Evolutionary conservation across 2,797 vertebrate species (phyloP).

Genomic region (Darevskia mixta): DNA sequence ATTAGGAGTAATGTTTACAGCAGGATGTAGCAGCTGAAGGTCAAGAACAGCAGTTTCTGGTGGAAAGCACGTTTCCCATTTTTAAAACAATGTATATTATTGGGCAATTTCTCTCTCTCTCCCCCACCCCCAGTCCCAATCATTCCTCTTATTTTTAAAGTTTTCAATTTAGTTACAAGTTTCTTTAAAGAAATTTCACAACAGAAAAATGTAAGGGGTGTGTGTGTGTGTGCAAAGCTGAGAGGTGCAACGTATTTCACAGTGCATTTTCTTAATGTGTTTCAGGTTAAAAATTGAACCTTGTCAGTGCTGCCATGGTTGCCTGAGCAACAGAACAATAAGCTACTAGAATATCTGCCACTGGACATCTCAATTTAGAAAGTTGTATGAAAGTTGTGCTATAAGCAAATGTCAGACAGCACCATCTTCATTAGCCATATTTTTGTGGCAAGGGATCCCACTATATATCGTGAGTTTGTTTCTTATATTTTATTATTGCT

Average conservation of each 20-base stretch:
- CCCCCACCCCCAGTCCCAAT: background rate
- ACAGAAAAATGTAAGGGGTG: background rate
- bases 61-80: background rate
- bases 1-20: background rate
- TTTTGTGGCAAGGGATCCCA: conserved; percentile 40
- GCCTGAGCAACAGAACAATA: conserved; percentile 69
- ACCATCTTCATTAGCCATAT: conserved; percentile 46
- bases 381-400: conserved; percentile 47
- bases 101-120: background rate
- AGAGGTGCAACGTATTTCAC: conserved; percentile 27
- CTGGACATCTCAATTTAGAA: conserved; percentile 56
- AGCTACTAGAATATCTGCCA: conserved; percentile 59
- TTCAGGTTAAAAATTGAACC: conserved; percentile 57
- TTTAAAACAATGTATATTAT: background rate
- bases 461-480: too few species aligned
- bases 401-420: conserved; percentile 38
- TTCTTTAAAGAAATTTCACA: background rate
- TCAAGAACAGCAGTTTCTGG: background rate
- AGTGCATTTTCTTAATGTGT: conserved; percentile 59
- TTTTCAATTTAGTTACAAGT: background rate
- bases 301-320: conserved; percentile 54
- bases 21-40: background rate
- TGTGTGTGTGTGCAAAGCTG: background rate
- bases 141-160: background rate
- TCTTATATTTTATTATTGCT: conserved; percentile 50